Evolutionary conservation across 1,140 invertebrate species (phyloP).

Genomic region (Trinorchestia longiramus): DNA sequence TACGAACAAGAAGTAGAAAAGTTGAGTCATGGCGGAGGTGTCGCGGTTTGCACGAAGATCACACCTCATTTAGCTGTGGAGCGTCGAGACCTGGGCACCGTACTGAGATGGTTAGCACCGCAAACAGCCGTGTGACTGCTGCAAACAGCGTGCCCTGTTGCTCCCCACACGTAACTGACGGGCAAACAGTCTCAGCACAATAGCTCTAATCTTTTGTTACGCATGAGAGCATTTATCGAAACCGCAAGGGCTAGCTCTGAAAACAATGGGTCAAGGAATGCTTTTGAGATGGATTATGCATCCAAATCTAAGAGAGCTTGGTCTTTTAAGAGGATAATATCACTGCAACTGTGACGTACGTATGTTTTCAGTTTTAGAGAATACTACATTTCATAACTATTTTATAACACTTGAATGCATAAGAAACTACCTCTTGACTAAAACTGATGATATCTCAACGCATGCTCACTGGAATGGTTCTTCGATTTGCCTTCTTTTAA

Average conservation of each 20-base stretch:
- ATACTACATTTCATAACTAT: background rate
- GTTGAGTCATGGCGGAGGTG: slow-evolving; percentile 15
- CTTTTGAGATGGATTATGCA: background rate
- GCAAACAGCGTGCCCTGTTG: slow-evolving; percentile 29
- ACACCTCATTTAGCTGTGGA: slow-evolving; percentile 45
- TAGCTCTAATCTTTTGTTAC: slow-evolving; percentile 37
- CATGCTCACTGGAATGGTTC: background rate
- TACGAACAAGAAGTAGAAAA: background rate
- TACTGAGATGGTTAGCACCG: slow-evolving; percentile 28
- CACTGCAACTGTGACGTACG: background rate
- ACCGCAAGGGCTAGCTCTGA: background rate
- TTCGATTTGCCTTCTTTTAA: background rate
- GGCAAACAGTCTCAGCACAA: slow-evolving; percentile 22
- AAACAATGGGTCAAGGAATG: slow-evolving; percentile 20
- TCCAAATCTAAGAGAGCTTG: background rate
- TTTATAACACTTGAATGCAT: too few species aligned
- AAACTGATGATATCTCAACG: background rate
- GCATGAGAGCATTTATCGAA: slow-evolving; percentile 50
- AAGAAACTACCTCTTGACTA: too few species aligned
- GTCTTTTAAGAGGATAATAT: background rate
- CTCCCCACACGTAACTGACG: background rate
- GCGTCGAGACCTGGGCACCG: background rate
- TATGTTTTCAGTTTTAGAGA: background rate
- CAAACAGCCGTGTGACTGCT: slow-evolving; percentile 41
- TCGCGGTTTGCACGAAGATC: slow-evolving; percentile 17